Evolutionary conservation across 2,888 invertebrate species (phyloP).

Genomic region (Silvanus unidentatus): DNA sequence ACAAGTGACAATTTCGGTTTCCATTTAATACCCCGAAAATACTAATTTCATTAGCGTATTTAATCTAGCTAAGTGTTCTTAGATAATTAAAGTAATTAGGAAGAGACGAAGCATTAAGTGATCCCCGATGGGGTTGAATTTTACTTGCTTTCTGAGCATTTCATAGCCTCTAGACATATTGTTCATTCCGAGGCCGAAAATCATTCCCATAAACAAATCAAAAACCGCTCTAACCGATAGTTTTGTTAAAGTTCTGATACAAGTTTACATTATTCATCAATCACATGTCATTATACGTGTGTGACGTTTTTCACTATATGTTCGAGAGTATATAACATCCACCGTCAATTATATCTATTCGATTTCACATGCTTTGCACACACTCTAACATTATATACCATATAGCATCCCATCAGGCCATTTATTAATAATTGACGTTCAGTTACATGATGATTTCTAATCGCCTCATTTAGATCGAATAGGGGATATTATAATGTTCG

Average conservation of each 20-base stretch:
- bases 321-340: conserved; percentile 2
- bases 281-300: conserved; percentile 9
- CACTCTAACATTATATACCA: too few relatives aligned
- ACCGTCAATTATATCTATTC: conserved; percentile 6
- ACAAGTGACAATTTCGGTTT: too few relatives aligned
- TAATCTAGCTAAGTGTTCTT: conserved; percentile 13
- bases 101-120: conserved; percentile 1
- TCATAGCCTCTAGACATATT: too few relatives aligned
- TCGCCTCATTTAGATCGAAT: conserved; percentile 5
- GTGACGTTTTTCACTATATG: conserved; percentile 9
- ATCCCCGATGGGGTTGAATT: background rate
- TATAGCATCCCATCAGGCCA: background rate
- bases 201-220: too few relatives aligned
- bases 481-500: too few relatives aligned
- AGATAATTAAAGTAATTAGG: conserved; percentile 5
- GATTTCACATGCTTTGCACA: conserved; percentile 3
- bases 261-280: conserved; percentile 11
- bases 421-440: conserved; percentile 7
- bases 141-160: too few relatives aligned
- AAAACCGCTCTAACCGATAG: too few relatives aligned
- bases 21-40: background rate
- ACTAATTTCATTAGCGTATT: conserved; percentile 14
- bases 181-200: too few relatives aligned
- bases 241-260: background rate
- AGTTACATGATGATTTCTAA: conserved; percentile 7